These are phyloP conservation scores for Trochalopteron elliotii DNA, from an alignment of 2,113 vertebrate species.

Conservation along the genomic window DNA sequence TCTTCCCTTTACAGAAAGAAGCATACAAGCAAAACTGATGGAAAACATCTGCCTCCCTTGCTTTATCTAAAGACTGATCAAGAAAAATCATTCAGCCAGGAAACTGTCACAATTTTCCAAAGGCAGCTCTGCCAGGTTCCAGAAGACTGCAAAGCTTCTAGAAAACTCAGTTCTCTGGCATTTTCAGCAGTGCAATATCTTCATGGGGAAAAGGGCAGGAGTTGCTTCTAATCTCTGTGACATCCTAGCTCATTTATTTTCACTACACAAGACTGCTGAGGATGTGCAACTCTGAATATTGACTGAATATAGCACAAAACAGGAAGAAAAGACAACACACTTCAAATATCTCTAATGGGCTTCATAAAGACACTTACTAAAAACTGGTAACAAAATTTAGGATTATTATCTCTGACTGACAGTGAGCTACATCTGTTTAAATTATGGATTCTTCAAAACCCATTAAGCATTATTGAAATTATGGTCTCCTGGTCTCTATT, in stretches of 20 bases:
- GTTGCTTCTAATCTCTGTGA: not conserved
- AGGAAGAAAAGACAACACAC: not conserved
- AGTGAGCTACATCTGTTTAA: not conserved
- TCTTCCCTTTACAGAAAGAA: constrained; percentile 7
- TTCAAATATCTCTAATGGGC: not conserved
- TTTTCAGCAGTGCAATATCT: not conserved
- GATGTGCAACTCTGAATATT: not conserved
- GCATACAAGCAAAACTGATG: not conserved
- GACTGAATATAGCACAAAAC: not conserved
- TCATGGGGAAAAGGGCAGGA: rapidly evolving
- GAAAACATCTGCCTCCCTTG: not conserved
- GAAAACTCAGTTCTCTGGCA: not conserved
- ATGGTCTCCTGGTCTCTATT: not conserved
- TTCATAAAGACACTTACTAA: not conserved
- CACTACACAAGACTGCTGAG: not conserved
- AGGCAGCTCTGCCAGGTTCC: not conserved
- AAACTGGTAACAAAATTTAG: not conserved
- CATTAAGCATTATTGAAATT: not conserved
- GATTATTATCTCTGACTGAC: not conserved
- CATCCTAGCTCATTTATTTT: not conserved
- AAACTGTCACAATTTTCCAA: not conserved
- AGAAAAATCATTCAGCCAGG: not conserved
- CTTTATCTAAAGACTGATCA: constrained; percentile 34
- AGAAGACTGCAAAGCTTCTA: not conserved
- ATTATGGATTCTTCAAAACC: not conserved